Evolutionary conservation across 2,888 invertebrate genomes (phyloP).

Genomic region (Pristionchus maxplancki): DNA sequence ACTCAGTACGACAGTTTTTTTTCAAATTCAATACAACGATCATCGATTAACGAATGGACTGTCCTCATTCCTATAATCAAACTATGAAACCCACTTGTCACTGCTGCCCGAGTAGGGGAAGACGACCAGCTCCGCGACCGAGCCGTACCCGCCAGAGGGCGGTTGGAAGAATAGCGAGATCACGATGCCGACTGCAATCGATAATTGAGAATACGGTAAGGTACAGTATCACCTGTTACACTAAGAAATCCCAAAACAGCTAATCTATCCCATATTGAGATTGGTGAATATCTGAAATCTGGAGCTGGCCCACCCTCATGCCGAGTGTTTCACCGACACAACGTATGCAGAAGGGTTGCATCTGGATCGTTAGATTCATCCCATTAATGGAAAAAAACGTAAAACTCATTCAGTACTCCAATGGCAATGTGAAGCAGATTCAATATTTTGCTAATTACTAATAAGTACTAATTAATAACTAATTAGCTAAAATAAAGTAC

Average conservation of each 20-base stretch:
- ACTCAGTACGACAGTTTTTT: too few relatives aligned
- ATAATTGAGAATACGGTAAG: not conserved
- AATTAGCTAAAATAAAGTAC: too few relatives aligned
- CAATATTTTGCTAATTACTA: too few relatives aligned
- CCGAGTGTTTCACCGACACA: too few relatives aligned
- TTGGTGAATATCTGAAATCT: too few relatives aligned
- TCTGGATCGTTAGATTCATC: not conserved
- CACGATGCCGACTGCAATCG: constrained; percentile 23
- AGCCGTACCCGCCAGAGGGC: not conserved
- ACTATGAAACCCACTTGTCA: constrained; percentile 10
- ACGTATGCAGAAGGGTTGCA: too few relatives aligned
- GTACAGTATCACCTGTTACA: not conserved
- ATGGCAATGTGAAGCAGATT: too few relatives aligned
- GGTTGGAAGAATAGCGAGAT: constrained; percentile 13
- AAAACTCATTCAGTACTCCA: not conserved
- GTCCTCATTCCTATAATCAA: too few relatives aligned
- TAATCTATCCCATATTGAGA: too few relatives aligned
- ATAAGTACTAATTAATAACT: not conserved
- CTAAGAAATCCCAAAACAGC: too few relatives aligned
- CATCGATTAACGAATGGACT: not conserved
- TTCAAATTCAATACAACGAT: too few relatives aligned
- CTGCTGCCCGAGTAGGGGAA: constrained; percentile 29
- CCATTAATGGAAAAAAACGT: not conserved
- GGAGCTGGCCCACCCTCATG: too few relatives aligned
- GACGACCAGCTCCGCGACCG: constrained; percentile 49